Evolutionary conservation across 2,797 vertebrate species (phyloP).

Genomic region (Cyclopterus lumpus): DNA sequence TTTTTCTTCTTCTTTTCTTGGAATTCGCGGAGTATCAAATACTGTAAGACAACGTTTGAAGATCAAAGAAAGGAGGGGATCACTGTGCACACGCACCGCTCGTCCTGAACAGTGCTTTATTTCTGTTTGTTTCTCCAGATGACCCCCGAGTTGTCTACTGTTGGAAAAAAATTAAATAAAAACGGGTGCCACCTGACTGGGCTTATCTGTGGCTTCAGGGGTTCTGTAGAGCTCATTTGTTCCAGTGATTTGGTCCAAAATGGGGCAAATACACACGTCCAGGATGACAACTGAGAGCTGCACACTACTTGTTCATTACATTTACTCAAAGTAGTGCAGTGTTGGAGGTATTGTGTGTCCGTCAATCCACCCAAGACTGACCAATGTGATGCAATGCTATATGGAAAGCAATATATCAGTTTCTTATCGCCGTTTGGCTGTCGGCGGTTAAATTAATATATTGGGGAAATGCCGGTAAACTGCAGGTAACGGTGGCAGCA

Average conservation of each 20-base stretch:
- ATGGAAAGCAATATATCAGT: not conserved
- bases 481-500: not conserved
- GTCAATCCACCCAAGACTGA: not conserved
- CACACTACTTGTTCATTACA: not conserved
- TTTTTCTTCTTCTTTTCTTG: constrained; percentile 40
- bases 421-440: not conserved
- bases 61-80: constrained; percentile 42
- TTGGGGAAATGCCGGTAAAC: not conserved
- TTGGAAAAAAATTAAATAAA: not conserved
- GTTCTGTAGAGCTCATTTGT: not conserved
- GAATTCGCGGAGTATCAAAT: constrained; percentile 43
- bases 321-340: not conserved
- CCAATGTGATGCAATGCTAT: not conserved
- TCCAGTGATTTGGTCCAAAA: not conserved
- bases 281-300: not conserved
- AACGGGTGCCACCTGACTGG: not conserved
- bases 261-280: not conserved
- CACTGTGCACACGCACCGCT: constrained; percentile 23
- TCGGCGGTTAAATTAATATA: not conserved
- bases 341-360: no score
- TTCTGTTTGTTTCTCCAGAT: not conserved
- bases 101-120: not conserved
- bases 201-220: not conserved
- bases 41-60: constrained; percentile 41
- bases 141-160: not conserved